Percentiles rank a stretch among this genome's conserved stretches.
Conservation (phyloP, 2,797 vertebrate genomes). For the Macrochelys suwanniensis region DNA sequence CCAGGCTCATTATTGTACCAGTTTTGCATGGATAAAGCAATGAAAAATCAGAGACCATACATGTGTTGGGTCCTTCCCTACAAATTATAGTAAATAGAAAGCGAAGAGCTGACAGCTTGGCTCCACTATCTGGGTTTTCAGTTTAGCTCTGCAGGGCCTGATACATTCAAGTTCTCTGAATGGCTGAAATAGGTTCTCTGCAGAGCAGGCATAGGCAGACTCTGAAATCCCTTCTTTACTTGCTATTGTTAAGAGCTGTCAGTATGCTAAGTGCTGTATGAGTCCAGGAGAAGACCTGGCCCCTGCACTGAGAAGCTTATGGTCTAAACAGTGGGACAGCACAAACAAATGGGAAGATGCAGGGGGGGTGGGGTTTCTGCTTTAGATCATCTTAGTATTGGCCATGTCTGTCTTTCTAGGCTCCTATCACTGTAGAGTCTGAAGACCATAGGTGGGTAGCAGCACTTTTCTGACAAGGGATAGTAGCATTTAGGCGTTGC, state of each 20-base stretch:
- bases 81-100: conserved; percentile 65
- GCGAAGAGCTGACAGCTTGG: conserved; percentile 32
- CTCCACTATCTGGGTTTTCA: neutral
- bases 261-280: too few relatives aligned
- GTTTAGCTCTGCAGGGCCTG: conserved; percentile 10
- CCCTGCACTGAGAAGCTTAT: neutral
- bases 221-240: neutral
- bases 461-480: neutral
- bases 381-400: fast-evolving
- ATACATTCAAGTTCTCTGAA: fast-evolving
- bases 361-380: neutral
- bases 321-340: neutral
- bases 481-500: neutral
- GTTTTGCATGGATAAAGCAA: conserved; percentile 61
- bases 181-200: conserved; percentile 8
- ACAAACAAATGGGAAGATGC: neutral
- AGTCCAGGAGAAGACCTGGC: neutral
- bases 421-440: neutral
- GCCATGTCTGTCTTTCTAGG: fast-evolving
- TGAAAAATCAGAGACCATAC: conserved; percentile 57
- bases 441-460: neutral
- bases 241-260: neutral
- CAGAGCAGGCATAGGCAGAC: neutral
- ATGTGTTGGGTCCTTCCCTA: conserved; percentile 52
- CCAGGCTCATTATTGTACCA: conserved; percentile 54